Evolutionary conservation across 2,888 invertebrate species (phyloP).

Genomic region (Brachypalpus laphriformis): DNA sequence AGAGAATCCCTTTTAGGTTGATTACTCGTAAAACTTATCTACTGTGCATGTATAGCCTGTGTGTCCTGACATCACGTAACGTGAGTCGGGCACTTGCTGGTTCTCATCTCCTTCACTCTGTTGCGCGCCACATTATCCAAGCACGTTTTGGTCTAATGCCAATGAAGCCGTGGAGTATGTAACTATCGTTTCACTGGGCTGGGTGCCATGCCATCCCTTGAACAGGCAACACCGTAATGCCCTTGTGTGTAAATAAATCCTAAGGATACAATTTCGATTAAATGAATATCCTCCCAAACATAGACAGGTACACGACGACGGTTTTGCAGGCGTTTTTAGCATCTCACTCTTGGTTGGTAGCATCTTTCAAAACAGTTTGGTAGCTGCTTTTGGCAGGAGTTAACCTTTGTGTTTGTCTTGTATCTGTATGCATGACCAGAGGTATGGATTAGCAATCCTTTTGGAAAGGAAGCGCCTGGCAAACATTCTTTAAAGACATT

Average conservation of each 20-base stretch:
- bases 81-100: conserved; percentile 38
- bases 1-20: conserved; percentile 54
- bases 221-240: conserved; percentile 25
- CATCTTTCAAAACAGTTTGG: conserved; percentile 15
- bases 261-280: conserved; percentile 61
- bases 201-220: conserved; percentile 13
- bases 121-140: conserved; percentile 48
- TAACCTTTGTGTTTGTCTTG: conserved; percentile 10
- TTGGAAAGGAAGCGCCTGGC: background rate
- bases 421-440: conserved; percentile 25
- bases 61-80: conserved; percentile 46
- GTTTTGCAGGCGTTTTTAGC: background rate
- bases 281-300: conserved; percentile 50
- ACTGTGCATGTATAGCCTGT: conserved; percentile 9
- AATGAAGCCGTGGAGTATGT: conserved; percentile 52
- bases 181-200: conserved; percentile 24
- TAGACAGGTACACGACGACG: conserved; percentile 19
- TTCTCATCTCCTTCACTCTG: conserved; percentile 20
- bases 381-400: conserved; percentile 1
- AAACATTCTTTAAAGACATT: conserved; percentile 46
- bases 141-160: conserved; percentile 65
- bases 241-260: conserved; percentile 55
- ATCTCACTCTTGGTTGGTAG: background rate
- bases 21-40: conserved; percentile 59
- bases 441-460: conserved; percentile 44